phyloP scores from a whole-genome alignment of 2,888 invertebrate species.

The Apoda limacodes region DNA sequence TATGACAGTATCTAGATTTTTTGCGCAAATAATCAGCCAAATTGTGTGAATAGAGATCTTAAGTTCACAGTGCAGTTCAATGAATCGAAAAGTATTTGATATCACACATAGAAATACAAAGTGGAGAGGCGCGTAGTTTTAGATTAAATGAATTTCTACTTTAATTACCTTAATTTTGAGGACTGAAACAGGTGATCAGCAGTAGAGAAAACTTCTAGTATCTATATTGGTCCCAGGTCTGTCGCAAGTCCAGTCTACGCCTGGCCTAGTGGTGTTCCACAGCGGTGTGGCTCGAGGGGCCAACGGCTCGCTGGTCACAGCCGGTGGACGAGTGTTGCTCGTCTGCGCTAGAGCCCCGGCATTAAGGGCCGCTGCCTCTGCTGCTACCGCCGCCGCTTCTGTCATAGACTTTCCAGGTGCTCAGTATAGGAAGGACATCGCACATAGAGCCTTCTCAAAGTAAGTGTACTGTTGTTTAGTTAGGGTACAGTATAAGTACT shows the following conservation, averaged over 20 bases:
- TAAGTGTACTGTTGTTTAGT: too few species aligned
- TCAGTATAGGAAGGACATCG: constrained; percentile 92
- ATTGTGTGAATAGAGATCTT: too few species aligned
- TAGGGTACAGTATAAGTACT: too few species aligned
- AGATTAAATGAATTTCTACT: too few species aligned
- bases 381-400: constrained; percentile 80
- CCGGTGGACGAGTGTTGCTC: constrained; percentile 91
- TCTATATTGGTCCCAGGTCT: constrained; percentile 66
- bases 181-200: neutral
- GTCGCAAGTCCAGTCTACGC: constrained; percentile 57
- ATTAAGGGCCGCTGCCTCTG: constrained; percentile 77
- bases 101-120: too few species aligned
- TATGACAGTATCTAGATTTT: too few species aligned
- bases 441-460: constrained; percentile 86
- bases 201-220: neutral
- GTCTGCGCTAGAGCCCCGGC: constrained; percentile 77
- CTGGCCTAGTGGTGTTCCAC: constrained; percentile 80
- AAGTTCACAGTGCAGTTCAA: too few species aligned
- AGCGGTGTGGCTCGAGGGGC: constrained; percentile 80
- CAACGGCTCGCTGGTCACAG: constrained; percentile 77
- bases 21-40: too few species aligned
- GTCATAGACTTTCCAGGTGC: constrained; percentile 85
- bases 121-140: too few species aligned
- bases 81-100: too few species aligned
- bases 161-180: too few species aligned